Evolutionary conservation across 2,888 invertebrate species (phyloP), one percentile per base, ranked within the genome.

Genomic region (Adineta ricciae): DNA sequence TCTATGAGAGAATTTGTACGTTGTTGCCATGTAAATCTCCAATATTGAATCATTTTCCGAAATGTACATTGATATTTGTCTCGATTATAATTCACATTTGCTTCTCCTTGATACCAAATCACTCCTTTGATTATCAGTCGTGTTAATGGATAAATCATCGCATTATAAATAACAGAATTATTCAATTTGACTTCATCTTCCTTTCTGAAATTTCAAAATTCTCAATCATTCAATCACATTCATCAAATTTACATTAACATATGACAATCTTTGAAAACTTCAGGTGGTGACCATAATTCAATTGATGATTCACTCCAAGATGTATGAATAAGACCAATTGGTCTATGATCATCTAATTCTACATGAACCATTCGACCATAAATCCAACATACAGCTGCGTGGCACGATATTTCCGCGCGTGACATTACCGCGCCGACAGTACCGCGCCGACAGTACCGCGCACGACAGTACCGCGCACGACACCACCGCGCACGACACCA

Each of bases 41-140:
- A 89, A 86, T 88, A 88, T n/a, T 86, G 85, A 38, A 89, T 89
- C 89, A 89, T 89, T 14, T 87, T 87, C 19, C 88, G 88, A 86
- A 89, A 89, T 24, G 87, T 87, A 86, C 89, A 89, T 82, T 87
- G 87, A 86, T 89, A 89, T 0, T 83, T 86, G 73, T 88, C 84
- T 11, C 87, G 87, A 7, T 86, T 83, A n/a, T 86, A 73, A 8
- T 52, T 84, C 9, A 87, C 86, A 86, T 89, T 88, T 2, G 87
- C 84, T 83, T 89, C 89, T 46, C 88, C 90, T 88, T 89, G 90
- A 84, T 90, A 89, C 89, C 89, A 90, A 36, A 89, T 88, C n/a
- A 88, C 88, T 14, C 89, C 90, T 86, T 88, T 88, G 52, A 90
- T 87, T 19, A 89, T 88, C 87, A 89, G 86, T 24, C 88, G 88